A percentile compares a stretch with the other conserved stretches of the same genome.
Conservation (phyloP, 2,888 invertebrate species). For the Luperina testacea region DNA sequence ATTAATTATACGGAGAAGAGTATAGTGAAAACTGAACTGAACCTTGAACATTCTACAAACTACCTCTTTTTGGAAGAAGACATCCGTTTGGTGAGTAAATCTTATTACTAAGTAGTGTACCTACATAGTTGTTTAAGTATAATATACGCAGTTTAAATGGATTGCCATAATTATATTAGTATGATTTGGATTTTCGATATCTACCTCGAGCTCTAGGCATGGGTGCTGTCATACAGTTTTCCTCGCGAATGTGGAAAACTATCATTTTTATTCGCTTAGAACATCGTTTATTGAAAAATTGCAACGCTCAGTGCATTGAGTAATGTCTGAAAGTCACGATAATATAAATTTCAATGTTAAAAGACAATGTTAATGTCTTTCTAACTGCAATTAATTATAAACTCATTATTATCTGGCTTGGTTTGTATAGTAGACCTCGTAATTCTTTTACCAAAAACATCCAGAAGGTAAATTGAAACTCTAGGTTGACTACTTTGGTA, state of each 20-base stretch:
- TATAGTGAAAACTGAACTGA: constrained; percentile 57
- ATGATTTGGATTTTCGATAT: constrained; percentile 15
- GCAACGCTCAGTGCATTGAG: constrained; percentile 13
- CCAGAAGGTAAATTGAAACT: not conserved
- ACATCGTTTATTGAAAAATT: constrained; percentile 12
- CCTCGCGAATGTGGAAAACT: not conserved
- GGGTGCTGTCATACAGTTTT: constrained; percentile 1
- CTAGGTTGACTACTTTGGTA: no score
- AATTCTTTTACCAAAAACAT: no score
- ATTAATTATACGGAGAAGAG: constrained; percentile 49
- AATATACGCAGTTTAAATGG: constrained; percentile 12
- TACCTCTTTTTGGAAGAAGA: constrained; percentile 61
- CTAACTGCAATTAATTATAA: not conserved
- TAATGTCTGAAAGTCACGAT: constrained; percentile 25
- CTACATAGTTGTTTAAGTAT: not conserved
- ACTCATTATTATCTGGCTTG: not conserved
- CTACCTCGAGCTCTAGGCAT: not conserved
- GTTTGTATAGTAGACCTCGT: not conserved
- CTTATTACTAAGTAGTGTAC: constrained; percentile 13
- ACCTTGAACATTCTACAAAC: constrained; percentile 56
- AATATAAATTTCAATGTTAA: not conserved
- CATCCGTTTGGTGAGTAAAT: constrained; percentile 67
- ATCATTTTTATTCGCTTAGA: constrained; percentile 8
- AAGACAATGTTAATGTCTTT: not conserved
- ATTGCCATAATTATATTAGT: constrained; percentile 45